phyloP scores from a whole-genome alignment of 2,113 vertebrate genomes.

The Corythaixoides concolor region DNA sequence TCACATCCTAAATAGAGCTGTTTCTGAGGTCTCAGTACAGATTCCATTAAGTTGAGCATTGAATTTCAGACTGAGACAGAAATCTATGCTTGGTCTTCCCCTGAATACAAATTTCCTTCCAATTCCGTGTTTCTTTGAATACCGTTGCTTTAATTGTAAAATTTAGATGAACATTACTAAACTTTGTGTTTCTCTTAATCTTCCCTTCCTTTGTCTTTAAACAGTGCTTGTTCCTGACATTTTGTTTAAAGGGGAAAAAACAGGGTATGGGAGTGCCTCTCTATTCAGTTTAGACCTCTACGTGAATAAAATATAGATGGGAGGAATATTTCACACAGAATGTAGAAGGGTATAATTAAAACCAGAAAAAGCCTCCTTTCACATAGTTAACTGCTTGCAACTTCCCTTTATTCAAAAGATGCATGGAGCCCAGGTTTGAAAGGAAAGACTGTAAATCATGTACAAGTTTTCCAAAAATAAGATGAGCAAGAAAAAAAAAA shows the following conservation, averaged over 20 bases:
- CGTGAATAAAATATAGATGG: background rate
- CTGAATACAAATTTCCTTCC: background rate
- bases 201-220: background rate
- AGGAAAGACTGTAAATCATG: background rate
- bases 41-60: background rate
- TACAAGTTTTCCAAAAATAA: background rate
- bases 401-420: background rate
- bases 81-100: background rate
- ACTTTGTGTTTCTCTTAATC: background rate
- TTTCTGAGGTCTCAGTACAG: background rate
- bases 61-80: background rate
- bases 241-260: background rate
- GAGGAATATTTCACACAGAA: background rate
- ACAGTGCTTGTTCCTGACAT: background rate
- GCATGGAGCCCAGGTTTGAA: background rate
- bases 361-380: background rate
- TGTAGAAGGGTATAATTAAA: background rate
- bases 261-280: background rate
- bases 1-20: background rate
- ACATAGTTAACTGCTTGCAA: background rate
- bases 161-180: background rate
- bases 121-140: background rate
- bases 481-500: background rate
- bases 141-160: background rate
- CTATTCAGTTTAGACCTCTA: background rate